Base-by-base conservation (phyloP, 2,888 invertebrate species). In the Acrocyrtus sp. region DNA sequence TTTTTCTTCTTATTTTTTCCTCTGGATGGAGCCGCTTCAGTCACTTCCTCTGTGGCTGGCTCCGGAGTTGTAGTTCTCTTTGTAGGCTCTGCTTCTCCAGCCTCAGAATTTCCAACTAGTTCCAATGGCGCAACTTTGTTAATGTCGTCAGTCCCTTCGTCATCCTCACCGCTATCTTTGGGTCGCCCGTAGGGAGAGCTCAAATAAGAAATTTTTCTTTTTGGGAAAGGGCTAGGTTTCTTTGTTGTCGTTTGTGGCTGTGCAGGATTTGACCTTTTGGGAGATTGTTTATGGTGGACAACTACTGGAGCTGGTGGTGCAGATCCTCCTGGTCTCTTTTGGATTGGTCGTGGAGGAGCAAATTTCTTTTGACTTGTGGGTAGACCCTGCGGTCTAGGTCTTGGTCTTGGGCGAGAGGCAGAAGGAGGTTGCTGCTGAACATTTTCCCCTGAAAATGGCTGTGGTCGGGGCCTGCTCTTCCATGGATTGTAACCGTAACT, bases 111-210 rank as follows among this genome's bases (percentile, higher is more conserved):
- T 26, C 68, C 68, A 53, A 68, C 43, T 15, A 68, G 27, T 24
- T 60, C 60, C 0, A 68, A 43, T 27, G 68, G 68, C 21, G 68
- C 68, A 12, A 68, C 68, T 45, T 68, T 68, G 22, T 68, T 68
- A 29, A 68, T 68, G 29, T 67, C 58, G 15, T 65, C 72, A 2
- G 56, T 29, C 10, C 56, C 67, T 41, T 67, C 67, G 27, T 73
- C 73, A 24, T 73, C 62, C 3, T 68, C 68, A 12, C 22, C 26
- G 21, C 22, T 22, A 4, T 12, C 29, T 17, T 3, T 21, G 1
- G 47, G 34, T 39, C 10, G 21, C n/a, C 6, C 22, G 50, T 60
- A 58, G 8, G 50, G 68, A 1, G 68, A 60, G 21, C 27, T 60
- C 24, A 60, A 51, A 15, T 68, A 68, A 1, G 58, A 60, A 45